Evolutionary conservation across 2,113 vertebrate genomes (phyloP), one percentile per base, ranked within the genome.

Genomic region (Fukomys damarensis): DNA sequence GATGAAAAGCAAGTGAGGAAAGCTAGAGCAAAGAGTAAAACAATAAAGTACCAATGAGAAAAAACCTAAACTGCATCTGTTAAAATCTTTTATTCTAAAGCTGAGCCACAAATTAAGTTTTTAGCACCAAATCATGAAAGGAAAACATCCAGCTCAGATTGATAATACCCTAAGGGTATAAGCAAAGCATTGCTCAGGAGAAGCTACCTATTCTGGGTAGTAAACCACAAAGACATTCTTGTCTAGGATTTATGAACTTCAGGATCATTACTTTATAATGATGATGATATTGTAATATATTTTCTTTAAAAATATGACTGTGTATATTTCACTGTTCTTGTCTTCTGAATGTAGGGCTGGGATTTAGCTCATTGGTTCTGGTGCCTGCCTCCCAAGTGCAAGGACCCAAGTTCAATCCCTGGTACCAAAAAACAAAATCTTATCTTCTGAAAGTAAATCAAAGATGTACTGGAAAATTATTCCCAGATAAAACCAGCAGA

Each of bases 401-500:
- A n/a, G n/a, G n/a, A n/a, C n/a, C n/a, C n/a, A n/a, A n/a, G n/a
- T n/a, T n/a, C n/a, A n/a, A n/a, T n/a, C n/a, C n/a, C n/a, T n/a
- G n/a, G n/a, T n/a, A n/a, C n/a, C n/a, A n/a, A n/a, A n/a, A n/a
- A n/a, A n/a, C n/a, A n/a, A n/a, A n/a, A n/a, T 77, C 92, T 80
- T 95, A 0, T 52, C 80, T 61, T 85, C 83, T 74, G 65, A 85
- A 28, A 74, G 7, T 32, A 76, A 70, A 52, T 81, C 38, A 19
- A 70, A 85, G 46, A 30, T 86, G n/a, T 81, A 46, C 28, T 85
- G 19, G 61, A 80, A 26, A 80, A 88, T 38, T 52, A 65, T 95
- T 93, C 35, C 61, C 63, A 46, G 32, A 46, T 16, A 49, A 82
- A 77, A 86, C 96, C 96, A 96, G 96, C 86, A 76, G 97, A 77